These are phyloP conservation scores for Lasioglossum zephyrum DNA, from an alignment of 2,888 invertebrate genomes.

Conservation along the genomic window DNA sequence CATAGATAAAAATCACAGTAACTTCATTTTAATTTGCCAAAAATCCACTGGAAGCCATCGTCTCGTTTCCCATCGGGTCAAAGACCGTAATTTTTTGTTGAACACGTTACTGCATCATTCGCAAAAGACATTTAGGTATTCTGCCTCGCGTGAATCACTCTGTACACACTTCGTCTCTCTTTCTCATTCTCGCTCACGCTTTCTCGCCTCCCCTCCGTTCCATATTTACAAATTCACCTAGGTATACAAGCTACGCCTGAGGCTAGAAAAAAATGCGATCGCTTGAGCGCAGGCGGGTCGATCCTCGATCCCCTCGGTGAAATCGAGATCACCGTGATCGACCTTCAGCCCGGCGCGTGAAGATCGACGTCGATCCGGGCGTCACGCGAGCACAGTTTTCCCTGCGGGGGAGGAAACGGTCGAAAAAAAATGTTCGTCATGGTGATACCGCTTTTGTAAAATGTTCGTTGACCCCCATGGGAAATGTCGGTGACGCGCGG, in stretches of 20 bases:
- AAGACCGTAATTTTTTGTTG: neutral
- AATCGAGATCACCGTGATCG: neutral
- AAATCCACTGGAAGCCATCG: neutral
- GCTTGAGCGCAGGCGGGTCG: constrained; percentile 64
- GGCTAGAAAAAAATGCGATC: constrained; percentile 69
- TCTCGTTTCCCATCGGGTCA: neutral
- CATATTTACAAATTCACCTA: constrained; percentile 70
- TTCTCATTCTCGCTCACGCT: neutral
- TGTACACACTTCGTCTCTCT: constrained; percentile 21
- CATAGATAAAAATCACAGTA: neutral
- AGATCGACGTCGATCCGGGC: constrained; percentile 15
- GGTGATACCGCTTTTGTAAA: neutral
- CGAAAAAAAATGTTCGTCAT: constrained; percentile 17
- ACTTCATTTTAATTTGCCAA: neutral
- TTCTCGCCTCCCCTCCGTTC: neutral
- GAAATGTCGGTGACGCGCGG: neutral
- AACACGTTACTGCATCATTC: neutral
- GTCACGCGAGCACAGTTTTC: constrained; percentile 28
- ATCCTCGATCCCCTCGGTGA: constrained; percentile 4
- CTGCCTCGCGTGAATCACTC: constrained; percentile 7
- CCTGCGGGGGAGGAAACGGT: constrained; percentile 4
- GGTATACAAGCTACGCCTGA: constrained; percentile 69
- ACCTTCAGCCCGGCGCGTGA: constrained; percentile 21
- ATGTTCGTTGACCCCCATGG: neutral
- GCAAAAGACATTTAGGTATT: neutral